phyloP scores from a whole-genome alignment of 2,888 invertebrate genomes.

The Rotaria macrura region DNA sequence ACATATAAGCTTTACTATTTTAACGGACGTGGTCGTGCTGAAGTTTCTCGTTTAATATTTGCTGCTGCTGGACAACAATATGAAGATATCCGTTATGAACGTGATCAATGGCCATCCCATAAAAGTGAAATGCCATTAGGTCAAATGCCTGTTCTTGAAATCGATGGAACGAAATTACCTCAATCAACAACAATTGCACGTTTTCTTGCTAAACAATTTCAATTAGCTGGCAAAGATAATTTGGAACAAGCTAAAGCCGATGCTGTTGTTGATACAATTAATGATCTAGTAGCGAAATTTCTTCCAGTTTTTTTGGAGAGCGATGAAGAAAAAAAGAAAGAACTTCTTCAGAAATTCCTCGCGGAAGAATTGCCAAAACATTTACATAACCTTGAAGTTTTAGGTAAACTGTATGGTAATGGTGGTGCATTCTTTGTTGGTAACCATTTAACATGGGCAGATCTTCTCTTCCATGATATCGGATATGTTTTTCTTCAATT shows the following conservation, averaged over 20 bases:
- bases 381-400: background rate
- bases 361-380: conserved; percentile 20
- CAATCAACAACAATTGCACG: background rate
- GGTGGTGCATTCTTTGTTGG: conserved; percentile 23
- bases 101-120: conserved; percentile 43
- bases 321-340: conserved; percentile 22
- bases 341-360: background rate
- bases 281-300: conserved; percentile 15
- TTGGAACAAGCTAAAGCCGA: conserved; percentile 24
- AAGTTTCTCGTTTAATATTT: conserved; percentile 56
- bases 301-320: background rate
- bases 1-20: conserved; percentile 56
- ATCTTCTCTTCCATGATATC: conserved; percentile 34
- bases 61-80: conserved; percentile 55
- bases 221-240: conserved; percentile 11
- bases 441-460: conserved; percentile 37
- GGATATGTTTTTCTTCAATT: conserved; percentile 28
- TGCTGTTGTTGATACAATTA: conserved; percentile 20
- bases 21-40: conserved; percentile 56
- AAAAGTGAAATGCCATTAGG: conserved; percentile 32
- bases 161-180: conserved; percentile 30
- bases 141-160: conserved; percentile 34
- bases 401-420: background rate
- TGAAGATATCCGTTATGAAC: conserved; percentile 54
- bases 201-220: conserved; percentile 22